These are phyloP conservation scores for Gallirallus australis DNA, from an alignment of 2,797 vertebrate species.

Conservation along the genomic window DNA sequence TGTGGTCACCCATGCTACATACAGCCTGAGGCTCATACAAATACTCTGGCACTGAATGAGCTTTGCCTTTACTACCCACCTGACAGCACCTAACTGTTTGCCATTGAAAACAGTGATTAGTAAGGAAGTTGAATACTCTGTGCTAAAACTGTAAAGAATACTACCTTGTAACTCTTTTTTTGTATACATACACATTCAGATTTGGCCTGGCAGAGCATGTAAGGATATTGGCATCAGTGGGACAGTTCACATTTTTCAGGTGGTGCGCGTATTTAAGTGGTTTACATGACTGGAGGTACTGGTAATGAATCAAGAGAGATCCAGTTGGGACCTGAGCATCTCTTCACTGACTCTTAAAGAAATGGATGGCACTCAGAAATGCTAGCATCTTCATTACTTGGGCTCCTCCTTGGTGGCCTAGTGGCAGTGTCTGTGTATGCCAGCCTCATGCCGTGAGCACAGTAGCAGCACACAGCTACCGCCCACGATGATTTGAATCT, in stretches of 20 bases:
- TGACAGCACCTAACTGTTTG: background rate
- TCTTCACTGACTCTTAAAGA: background rate
- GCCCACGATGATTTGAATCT: background rate
- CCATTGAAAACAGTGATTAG: background rate
- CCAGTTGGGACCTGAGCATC: background rate
- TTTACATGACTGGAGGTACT: background rate
- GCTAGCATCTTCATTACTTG: background rate
- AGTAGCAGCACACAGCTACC: background rate
- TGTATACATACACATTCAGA: background rate
- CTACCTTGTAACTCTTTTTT: background rate
- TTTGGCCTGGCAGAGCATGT: background rate
- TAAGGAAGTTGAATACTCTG: background rate
- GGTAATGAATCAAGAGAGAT: background rate
- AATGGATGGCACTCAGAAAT: background rate
- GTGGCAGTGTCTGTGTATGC: background rate
- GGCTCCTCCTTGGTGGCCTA: background rate
- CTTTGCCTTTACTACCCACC: background rate
- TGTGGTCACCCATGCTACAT: background rate
- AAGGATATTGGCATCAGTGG: background rate
- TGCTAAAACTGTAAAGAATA: background rate
- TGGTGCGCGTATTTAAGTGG: background rate
- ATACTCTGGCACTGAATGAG: background rate
- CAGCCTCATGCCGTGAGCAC: background rate
- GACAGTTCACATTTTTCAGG: background rate
- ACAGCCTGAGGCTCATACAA: background rate